phyloP scores from a whole-genome alignment of 2,888 invertebrate species.

The Pilophorus perplexus region DNA sequence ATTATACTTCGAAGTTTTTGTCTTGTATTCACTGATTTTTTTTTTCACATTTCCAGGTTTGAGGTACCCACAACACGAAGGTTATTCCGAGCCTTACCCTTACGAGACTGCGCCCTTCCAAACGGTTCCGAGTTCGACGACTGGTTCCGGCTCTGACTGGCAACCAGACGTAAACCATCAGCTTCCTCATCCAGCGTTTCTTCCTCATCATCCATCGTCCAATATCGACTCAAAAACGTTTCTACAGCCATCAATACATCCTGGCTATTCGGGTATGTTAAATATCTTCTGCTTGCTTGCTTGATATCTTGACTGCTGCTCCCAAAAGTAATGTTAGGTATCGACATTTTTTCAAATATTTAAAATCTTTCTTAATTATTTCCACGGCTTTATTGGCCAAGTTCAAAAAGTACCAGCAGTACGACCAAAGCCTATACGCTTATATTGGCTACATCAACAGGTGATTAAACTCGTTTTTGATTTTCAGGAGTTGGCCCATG shows the following conservation, averaged over 20 bases:
- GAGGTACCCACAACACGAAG: constrained; percentile 55
- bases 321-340: no score
- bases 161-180: constrained; percentile 47
- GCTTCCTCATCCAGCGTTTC: constrained; percentile 50
- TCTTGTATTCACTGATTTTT: no score
- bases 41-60: no score
- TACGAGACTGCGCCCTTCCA: constrained; percentile 71
- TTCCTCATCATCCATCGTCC: constrained; percentile 58
- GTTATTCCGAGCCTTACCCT: constrained; percentile 56
- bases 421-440: no score
- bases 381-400: no score
- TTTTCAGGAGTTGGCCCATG: constrained; percentile 55
- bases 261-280: constrained; percentile 55
- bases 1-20: no score
- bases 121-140: constrained; percentile 62
- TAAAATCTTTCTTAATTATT: no score
- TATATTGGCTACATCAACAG: no score
- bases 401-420: not conserved
- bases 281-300: not conserved
- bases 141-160: constrained; percentile 46
- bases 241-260: constrained; percentile 62
- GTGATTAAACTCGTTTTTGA: no score
- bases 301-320: no score
- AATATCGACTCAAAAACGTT: constrained; percentile 56
- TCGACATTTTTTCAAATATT: no score